Conservation (phyloP, 2,888 invertebrate genomes). For the Coelopa pilipes region DNA sequence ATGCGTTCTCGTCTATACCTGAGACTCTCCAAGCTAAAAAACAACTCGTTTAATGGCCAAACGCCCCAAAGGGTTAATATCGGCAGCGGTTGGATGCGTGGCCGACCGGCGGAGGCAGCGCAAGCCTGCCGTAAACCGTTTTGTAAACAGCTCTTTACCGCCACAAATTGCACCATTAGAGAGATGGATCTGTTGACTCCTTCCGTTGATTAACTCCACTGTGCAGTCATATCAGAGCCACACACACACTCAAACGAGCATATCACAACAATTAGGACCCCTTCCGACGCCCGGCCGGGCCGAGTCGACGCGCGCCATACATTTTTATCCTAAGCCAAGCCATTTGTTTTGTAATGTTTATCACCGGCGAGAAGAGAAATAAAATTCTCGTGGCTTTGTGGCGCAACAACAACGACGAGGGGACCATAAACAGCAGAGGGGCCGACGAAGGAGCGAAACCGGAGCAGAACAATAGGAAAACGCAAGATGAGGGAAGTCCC, state of each 20-base stretch:
- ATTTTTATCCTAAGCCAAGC: slow-evolving; percentile 3
- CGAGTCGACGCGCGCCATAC: neutral
- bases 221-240: neutral
- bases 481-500: neutral
- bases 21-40: too few relatives aligned
- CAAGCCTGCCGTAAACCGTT: too few relatives aligned
- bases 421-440: neutral
- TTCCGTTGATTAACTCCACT: neutral
- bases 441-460: neutral
- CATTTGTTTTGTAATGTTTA: slow-evolving; percentile 10
- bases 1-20: too few relatives aligned
- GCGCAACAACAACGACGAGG: too few relatives aligned
- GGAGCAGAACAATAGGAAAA: neutral
- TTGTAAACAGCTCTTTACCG: too few relatives aligned
- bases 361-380: neutral
- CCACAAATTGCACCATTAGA: too few relatives aligned
- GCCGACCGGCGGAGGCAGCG: too few relatives aligned
- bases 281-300: neutral
- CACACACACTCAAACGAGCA: neutral
- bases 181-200: too few relatives aligned
- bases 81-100: too few relatives aligned
- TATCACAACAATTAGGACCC: neutral
- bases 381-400: neutral
- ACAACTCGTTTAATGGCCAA: too few relatives aligned
- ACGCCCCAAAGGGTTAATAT: too few relatives aligned